Conservation (phyloP, 2,113 vertebrate species). For the Ranitomeya imitator region DNA sequence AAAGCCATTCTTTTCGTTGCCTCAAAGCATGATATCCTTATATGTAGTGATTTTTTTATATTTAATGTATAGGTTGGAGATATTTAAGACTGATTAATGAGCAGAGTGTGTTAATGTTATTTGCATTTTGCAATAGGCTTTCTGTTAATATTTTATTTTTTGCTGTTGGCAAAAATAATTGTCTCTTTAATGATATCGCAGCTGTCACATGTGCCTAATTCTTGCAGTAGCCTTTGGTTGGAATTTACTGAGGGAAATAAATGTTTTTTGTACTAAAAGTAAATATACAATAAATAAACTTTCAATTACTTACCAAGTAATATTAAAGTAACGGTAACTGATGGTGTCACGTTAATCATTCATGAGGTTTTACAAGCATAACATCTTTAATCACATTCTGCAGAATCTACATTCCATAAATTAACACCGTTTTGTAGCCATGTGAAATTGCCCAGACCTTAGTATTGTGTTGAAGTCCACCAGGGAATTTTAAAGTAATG, state of each 20-base stretch:
- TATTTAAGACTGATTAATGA: slow-evolving; percentile 7
- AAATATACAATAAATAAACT: slow-evolving; percentile 23
- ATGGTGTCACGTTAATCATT: slow-evolving; percentile 37
- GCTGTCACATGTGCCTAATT: not conserved
- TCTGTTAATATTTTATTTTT: slow-evolving; percentile 15
- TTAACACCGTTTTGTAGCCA: slow-evolving; percentile 5
- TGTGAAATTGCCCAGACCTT: not conserved
- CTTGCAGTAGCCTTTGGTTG: not conserved
- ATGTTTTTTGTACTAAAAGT: not conserved
- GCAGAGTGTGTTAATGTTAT: not conserved
- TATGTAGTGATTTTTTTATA: not conserved
- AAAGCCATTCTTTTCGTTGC: too few species aligned
- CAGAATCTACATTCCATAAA: slow-evolving; percentile 36
- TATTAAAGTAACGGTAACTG: slow-evolving; percentile 16
- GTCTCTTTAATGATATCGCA: not conserved
- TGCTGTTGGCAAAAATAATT: slow-evolving; percentile 13
- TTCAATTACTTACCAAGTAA: slow-evolving; percentile 28
- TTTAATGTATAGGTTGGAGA: not conserved
- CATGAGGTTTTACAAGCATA: not conserved
- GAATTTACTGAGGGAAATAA: slow-evolving; percentile 25
- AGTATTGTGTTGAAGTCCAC: slow-evolving; percentile 1
- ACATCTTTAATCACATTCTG: slow-evolving; percentile 22
- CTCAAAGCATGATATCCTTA: not conserved
- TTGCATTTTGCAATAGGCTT: slow-evolving; percentile 19
- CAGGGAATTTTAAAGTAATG: slow-evolving; percentile 11